These are phyloP conservation scores for Eucera pruinosa DNA, from an alignment of 2,888 invertebrate genomes.

Conservation along the genomic window DNA sequence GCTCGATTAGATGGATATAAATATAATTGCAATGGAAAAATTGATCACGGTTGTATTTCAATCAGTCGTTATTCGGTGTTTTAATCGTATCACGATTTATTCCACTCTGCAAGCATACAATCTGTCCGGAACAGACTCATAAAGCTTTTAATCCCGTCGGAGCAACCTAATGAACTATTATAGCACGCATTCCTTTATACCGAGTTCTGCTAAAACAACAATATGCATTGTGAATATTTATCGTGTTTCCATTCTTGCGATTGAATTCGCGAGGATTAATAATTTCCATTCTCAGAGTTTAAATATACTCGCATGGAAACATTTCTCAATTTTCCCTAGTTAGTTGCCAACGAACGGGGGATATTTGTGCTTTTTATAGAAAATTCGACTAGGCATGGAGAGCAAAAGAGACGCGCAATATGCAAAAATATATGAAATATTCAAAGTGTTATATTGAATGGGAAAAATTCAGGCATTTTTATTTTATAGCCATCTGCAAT, in stretches of 20 bases:
- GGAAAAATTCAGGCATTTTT: too few species aligned
- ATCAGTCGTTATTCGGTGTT: neutral
- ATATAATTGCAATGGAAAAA: neutral
- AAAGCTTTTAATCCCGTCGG: slow-evolving; percentile 45
- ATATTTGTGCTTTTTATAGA: too few species aligned
- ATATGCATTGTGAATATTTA: slow-evolving; percentile 21
- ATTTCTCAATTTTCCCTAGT: too few species aligned
- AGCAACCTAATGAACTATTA: slow-evolving; percentile 41
- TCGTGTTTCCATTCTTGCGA: neutral
- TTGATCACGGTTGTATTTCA: neutral
- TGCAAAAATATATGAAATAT: too few species aligned
- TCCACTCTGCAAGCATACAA: neutral
- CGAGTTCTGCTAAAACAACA: slow-evolving; percentile 11
- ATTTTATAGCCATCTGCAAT: too few species aligned
- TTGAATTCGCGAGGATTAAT: too few species aligned
- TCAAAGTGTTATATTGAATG: too few species aligned
- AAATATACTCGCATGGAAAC: too few species aligned
- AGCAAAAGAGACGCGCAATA: too few species aligned
- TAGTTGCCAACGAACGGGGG: too few species aligned
- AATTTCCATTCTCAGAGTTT: too few species aligned
- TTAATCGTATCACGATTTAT: slow-evolving; percentile 5
- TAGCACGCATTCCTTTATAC: slow-evolving; percentile 23
- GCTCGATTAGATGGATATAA: neutral
- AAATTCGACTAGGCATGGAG: too few species aligned
- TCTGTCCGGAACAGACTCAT: slow-evolving; percentile 21